A percentile compares a stretch with the other conserved stretches of the same genome.
Conservation (phyloP, 2,888 invertebrate genomes). For the Metallyticus violacea region DNA sequence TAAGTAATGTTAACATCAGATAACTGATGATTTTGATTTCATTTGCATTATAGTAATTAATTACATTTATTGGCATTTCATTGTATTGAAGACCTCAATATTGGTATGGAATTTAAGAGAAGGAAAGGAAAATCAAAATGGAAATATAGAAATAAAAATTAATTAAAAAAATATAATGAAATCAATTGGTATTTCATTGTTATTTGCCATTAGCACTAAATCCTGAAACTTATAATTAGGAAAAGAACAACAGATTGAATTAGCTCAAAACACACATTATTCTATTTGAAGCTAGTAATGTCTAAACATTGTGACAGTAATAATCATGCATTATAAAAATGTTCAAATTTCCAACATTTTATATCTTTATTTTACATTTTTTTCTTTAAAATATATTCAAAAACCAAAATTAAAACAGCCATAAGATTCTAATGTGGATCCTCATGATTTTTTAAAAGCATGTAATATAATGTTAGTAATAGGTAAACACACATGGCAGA, state of each 20-base stretch:
- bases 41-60: too few relatives aligned
- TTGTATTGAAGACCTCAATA: too few relatives aligned
- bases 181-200: background rate
- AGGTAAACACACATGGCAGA: too few relatives aligned
- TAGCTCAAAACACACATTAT: background rate
- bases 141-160: too few relatives aligned
- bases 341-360: background rate
- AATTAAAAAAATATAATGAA: background rate
- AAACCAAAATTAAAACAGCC: too few relatives aligned
- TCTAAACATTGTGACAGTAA: background rate
- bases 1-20: too few relatives aligned
- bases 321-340: background rate
- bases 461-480: too few relatives aligned
- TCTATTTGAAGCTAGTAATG: background rate
- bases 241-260: background rate
- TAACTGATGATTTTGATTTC: too few relatives aligned
- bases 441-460: too few relatives aligned
- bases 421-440: too few relatives aligned
- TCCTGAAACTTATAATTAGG: background rate
- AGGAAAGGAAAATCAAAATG: background rate
- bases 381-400: background rate
- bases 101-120: too few relatives aligned
- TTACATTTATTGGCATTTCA: too few relatives aligned
- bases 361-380: background rate
- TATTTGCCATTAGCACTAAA: background rate